Evolutionary conservation across 2,113 vertebrate genomes (phyloP).

Genomic region (Tetrax tetrax): DNA sequence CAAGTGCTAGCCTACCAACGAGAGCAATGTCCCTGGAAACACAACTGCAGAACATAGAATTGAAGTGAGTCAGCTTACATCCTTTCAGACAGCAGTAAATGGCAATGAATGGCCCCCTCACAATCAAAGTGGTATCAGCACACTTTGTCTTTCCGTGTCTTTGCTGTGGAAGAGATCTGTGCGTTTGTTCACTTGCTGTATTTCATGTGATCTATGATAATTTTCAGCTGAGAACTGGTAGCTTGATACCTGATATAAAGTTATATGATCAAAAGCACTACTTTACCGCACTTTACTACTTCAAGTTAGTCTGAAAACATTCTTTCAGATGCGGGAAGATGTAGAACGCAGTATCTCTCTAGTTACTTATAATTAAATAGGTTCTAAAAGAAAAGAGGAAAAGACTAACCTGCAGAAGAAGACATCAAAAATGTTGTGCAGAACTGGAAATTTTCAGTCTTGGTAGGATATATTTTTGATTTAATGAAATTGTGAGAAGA

Average conservation of each 20-base stretch:
- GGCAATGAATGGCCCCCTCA: background rate
- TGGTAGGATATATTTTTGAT: background rate
- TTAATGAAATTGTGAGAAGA: background rate
- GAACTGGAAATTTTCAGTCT: background rate
- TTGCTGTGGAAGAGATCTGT: background rate
- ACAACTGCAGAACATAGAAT: background rate
- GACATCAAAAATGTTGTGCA: background rate
- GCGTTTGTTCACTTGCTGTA: background rate
- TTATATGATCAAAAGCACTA: background rate
- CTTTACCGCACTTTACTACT: background rate
- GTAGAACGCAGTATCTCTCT: background rate
- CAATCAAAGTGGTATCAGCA: background rate
- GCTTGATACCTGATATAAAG: background rate
- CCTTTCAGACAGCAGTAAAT: background rate
- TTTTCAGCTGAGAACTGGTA: background rate
- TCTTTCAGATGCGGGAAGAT: background rate
- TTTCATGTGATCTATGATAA: background rate
- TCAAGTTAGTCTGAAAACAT: background rate
- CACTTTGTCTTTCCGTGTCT: background rate
- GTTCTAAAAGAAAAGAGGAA: background rate
- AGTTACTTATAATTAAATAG: background rate
- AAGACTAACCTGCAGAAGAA: background rate
- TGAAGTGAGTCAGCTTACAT: fast-evolving
- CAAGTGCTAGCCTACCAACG: background rate
- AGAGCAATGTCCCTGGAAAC: background rate